Evolutionary conservation across 2,888 invertebrate species (phyloP), one percentile per base, ranked within the genome.

Genomic region (Eupithecia dodoneata): DNA sequence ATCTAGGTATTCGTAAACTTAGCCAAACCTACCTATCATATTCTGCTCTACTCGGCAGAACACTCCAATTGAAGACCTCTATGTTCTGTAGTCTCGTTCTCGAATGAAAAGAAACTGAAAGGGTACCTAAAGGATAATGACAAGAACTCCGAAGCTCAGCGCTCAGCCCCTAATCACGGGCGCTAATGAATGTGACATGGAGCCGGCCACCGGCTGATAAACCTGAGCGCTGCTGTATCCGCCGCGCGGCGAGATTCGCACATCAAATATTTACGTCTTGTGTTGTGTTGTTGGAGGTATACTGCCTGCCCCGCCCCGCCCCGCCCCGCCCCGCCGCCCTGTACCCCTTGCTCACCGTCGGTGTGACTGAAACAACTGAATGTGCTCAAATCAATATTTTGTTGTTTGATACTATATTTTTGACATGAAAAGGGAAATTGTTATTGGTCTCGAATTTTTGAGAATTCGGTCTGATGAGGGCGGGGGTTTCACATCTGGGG

Each of bases 241-340:
- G 90, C 90, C 44, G 18, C 55, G 87, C 90, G 90, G 90, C 89
- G 92, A 93, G 93, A 94, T 93, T 93, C 92, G 89, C 87, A 87
- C 91, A 94, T 94, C 91, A 94, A 94, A 94, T 93, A 94, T 94
- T 94, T 93, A 94, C 93, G 91, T 92, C 92, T 91, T 92, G 92
- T 91, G 91, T 52, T 52, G 47, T 12, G 30, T 30, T 30, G 30
- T 30, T 30, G 91, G 91, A 92, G 89, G 55, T 55, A 6, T 88
- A 93, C 92, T 91, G 93, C 90, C 89, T 88, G 78, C 80, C 82
- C 80, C 75, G 81, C 82, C 72, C 74, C 79, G 77, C 83, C 76
- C 73, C n/a, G 6, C 80, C 79, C 76, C 83, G 81, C 76, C 74
- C 76, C 90, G 44, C 69, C 88, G 87, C 89, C 88, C 88, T 87